phyloP scores from a whole-genome alignment of 1,140 invertebrate genomes.

The Reticulitermes speratus region DNA sequence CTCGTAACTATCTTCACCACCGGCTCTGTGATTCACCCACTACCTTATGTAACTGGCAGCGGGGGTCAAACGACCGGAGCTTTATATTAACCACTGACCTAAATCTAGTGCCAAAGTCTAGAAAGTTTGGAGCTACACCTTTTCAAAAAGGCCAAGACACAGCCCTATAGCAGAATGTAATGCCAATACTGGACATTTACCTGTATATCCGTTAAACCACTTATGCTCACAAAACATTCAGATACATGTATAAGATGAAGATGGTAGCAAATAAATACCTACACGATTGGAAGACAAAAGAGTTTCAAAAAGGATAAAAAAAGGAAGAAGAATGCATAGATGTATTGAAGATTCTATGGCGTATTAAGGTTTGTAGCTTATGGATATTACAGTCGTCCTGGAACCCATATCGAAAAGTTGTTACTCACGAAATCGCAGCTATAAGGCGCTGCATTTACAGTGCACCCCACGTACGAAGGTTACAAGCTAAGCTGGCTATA shows the following conservation, averaged over 20 bases:
- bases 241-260: background rate
- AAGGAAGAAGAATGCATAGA: background rate
- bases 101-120: no score
- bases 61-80: no score
- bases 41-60: no score
- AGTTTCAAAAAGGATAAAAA: background rate
- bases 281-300: background rate
- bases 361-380: background rate
- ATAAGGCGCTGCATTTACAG: background rate
- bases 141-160: no score
- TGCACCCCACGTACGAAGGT: background rate
- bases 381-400: background rate
- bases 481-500: background rate
- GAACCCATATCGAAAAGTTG: background rate
- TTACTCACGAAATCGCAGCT: background rate
- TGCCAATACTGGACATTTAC: no score
- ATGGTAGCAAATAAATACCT: slow-evolving; percentile 7
- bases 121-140: no score
- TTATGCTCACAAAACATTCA: background rate
- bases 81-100: no score
- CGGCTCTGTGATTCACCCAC: no score
- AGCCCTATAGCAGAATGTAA: no score
- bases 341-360: background rate
- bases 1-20: no score
- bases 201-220: background rate